Evolutionary conservation across 2,113 vertebrate genomes (phyloP), one percentile per base, ranked within the genome.

Genomic region (Alosa alosa): DNA sequence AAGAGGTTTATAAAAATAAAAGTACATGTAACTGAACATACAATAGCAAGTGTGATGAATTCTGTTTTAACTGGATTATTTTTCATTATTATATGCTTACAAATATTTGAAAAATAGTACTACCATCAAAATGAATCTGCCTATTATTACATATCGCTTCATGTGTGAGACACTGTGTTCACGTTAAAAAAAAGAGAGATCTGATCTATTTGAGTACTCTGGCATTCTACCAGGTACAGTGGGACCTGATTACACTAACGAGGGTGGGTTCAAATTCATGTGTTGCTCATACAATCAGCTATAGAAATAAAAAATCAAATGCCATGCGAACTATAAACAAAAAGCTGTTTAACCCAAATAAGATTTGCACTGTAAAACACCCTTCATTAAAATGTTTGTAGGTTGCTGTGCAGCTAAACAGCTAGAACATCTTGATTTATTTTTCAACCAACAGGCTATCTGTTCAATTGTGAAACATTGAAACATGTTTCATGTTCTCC

Each of bases 1-100:
- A 89, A 93, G 92, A 91, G 90, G 88, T 93, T 94, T 95, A 94
- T 94, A 95, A 95, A 95, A 95, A 95, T 95, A 94, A 94, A 94
- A 94, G 92, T 90, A 95, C 93, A 93, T 92, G 90, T 91, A 93
- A 94, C 94, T 89, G 90, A 93, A 91, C 93, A 82, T 88, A 89
- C 83, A 87, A 84, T 90, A 86, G 91, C 91, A 91, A 91, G 90
- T 36, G 87, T 86, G 89, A 84, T 89, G 86, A 88, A 11, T 83
- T 72, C 39, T 88, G 82, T 88, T 81, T 88, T 87, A 84, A 92
- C 89, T 88, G 88, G 84, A 90, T 92, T 85, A 90, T 85, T 93
- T 88, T 86, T 52, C 90, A 91, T 84, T 85, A 86, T 88, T 85
- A 86, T 89, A 83, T 89, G 81, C 81, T 75, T 88, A 89, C 82